Evolutionary conservation across 2,888 invertebrate species (phyloP), one percentile per base, ranked within the genome.

Genomic region (Drosophila quinaria): DNA sequence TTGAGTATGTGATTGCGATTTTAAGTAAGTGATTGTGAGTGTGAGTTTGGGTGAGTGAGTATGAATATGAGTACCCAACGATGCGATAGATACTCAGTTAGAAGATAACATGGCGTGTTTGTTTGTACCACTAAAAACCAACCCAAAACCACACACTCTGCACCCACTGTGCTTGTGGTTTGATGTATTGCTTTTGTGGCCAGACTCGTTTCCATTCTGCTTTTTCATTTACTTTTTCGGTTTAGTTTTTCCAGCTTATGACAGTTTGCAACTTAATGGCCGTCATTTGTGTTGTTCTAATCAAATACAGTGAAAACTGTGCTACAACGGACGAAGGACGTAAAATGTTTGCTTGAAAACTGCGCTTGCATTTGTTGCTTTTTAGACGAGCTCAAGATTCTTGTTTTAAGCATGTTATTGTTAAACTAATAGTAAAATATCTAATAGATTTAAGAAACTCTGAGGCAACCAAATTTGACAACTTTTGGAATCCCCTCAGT

Each of bases 211-310:
- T 17, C 13, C 46, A 2, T 22, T 15, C 11, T 4, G 13, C 19
- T 33, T 9, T 42, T 42, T 15, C 49, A 71, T 65, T 60, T 72
- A 39, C 62, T 65, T 74, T 74, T 41, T 42, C 44, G 41, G 31
- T 58, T 56, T 46, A 22, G 31, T 64, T 33, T 10, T 11, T 3
- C 37, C 25, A 22, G 61, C 65, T 76, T 76, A 71, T 75, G 77
- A 67, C 72, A 77, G 37, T 69, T 69, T 63, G 51, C 65, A 52
- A 67, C 60, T 66, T 67, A 77, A 78, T 77, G 77, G 60, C 31
- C 37, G 25, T 49, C 74, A 78, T 66, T 63, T 74, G 62, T 44
- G 67, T 39, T 54, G 49, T 22, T 17, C 49, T 58, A 67, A 78
- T 68, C 39, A 64, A 64, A 33, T 52, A 76, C 78, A 76, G 76